Evolutionary conservation across 2,797 vertebrate species (phyloP).

Genomic region (Pipistrellus kuhlii): DNA sequence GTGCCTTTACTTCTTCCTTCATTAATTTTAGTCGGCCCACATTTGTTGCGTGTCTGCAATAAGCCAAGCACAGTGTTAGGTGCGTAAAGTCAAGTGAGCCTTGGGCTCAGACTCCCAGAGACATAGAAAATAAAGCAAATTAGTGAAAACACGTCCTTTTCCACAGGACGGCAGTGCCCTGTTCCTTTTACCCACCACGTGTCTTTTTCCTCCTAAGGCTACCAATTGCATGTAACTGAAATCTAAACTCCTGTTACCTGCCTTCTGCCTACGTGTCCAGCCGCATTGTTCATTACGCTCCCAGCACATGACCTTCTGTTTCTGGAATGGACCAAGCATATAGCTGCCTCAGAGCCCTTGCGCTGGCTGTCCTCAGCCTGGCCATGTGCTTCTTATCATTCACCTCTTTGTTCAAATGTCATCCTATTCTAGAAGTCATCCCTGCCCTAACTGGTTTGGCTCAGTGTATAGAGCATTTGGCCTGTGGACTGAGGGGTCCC

Average conservation of each 20-base stretch:
- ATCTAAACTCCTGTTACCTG: neutral
- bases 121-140: neutral
- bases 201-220: neutral
- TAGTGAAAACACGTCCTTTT: neutral
- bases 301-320: neutral
- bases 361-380: neutral
- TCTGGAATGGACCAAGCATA: neutral
- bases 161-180: neutral
- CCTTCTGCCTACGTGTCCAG: neutral
- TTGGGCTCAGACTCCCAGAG: neutral
- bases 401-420: neutral
- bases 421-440: neutral
- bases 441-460: no score
- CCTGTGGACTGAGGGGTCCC: no score
- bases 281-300: neutral
- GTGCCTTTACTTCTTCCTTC: neutral
- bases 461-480: no score
- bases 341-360: neutral
- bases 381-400: neutral
- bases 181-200: neutral
- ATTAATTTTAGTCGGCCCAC: neutral
- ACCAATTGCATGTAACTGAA: neutral
- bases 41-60: neutral
- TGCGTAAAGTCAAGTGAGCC: neutral
- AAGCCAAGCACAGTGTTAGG: neutral